phyloP scores from a whole-genome alignment of 1,140 invertebrate species.

The Frieseomelitta varia region DNA sequence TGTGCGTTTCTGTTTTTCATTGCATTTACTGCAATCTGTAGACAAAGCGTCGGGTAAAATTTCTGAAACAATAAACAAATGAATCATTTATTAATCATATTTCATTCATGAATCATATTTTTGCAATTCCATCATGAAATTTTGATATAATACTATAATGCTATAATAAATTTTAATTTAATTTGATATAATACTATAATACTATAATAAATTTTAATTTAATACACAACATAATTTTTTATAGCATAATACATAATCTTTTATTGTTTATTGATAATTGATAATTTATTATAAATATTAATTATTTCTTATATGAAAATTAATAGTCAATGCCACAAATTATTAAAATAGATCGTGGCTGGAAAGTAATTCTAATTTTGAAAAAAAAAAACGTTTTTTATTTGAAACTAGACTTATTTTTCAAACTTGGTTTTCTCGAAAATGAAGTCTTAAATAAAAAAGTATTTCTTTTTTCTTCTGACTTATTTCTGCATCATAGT shows the following conservation, averaged over 20 bases:
- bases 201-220: not conserved
- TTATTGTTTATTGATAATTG: not conserved
- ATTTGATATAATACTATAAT: not conserved
- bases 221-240: not conserved
- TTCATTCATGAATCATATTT: not conserved
- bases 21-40: slow-evolving; percentile 78
- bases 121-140: not conserved
- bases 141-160: not conserved
- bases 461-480: too few relatives aligned
- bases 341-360: not conserved
- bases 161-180: not conserved
- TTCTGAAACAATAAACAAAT: slow-evolving; percentile 67
- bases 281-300: not conserved
- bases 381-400: too few relatives aligned
- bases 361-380: too few relatives aligned
- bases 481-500: too few relatives aligned
- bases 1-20: slow-evolving; percentile 75
- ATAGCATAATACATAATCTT: not conserved
- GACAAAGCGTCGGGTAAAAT: slow-evolving; percentile 78
- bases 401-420: too few relatives aligned
- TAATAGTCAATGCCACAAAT: not conserved
- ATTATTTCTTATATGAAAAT: not conserved
- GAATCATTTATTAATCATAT: not conserved
- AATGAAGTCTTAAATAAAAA: too few relatives aligned
- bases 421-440: too few relatives aligned